phyloP scores from a whole-genome alignment of 2,797 vertebrate genomes.

The Dromococcyx pavoninus region DNA sequence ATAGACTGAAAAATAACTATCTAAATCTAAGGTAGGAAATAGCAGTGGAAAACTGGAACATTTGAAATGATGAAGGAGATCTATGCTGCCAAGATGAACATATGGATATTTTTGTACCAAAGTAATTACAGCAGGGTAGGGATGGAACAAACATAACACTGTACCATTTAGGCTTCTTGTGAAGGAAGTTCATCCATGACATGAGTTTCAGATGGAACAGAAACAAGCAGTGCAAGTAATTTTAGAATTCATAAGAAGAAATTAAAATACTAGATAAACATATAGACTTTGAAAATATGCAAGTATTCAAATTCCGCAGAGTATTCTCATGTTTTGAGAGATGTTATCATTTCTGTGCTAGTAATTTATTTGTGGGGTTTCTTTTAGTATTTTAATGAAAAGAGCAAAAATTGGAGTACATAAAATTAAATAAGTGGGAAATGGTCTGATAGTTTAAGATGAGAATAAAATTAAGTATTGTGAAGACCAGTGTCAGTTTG shows the following conservation, averaged over 20 bases:
- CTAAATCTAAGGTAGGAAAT: background rate
- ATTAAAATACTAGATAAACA: background rate
- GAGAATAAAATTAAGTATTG: background rate
- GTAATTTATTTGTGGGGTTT: background rate
- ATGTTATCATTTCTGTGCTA: background rate
- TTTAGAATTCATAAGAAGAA: background rate
- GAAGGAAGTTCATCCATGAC: background rate
- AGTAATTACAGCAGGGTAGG: background rate
- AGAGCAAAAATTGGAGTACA: background rate
- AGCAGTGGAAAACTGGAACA: background rate
- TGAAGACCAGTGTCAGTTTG: background rate
- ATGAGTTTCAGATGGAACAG: background rate
- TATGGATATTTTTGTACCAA: background rate
- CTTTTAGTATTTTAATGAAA: background rate
- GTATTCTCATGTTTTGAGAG: background rate
- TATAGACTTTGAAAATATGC: background rate
- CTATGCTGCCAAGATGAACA: background rate
- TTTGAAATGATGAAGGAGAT: background rate
- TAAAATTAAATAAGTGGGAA: background rate
- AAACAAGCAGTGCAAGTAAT: background rate
- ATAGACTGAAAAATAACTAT: background rate
- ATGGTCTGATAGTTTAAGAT: background rate
- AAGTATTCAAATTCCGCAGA: background rate
- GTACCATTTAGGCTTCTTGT: background rate
- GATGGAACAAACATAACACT: background rate